These are phyloP conservation scores for Picus viridis DNA, from an alignment of 2,797 vertebrate genomes.

Conservation along the genomic window DNA sequence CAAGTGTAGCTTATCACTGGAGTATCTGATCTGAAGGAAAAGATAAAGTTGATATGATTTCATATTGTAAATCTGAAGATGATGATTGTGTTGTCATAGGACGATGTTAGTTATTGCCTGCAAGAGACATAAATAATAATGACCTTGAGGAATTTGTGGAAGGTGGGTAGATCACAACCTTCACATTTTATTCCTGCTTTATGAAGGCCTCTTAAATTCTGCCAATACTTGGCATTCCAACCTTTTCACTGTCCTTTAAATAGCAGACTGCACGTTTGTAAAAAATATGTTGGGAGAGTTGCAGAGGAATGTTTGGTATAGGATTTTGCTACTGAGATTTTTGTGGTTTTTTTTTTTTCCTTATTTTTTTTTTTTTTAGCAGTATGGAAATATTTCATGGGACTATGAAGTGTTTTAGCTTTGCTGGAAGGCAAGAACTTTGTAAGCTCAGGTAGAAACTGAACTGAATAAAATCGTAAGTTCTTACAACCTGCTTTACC, in stretches of 20 bases:
- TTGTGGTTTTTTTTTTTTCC: not conserved
- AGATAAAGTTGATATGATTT: not conserved
- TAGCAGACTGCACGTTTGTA: not conserved
- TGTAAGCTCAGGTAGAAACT: not conserved
- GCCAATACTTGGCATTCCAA: not conserved
- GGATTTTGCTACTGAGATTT: not conserved
- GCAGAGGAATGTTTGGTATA: not conserved
- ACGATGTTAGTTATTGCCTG: not conserved
- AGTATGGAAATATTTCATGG: not conserved
- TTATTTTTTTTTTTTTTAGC: not conserved
- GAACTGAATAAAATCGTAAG: not conserved
- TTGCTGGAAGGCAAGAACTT: not conserved
- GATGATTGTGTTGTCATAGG: not conserved
- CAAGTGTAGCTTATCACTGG: not conserved
- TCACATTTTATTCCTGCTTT: not conserved
- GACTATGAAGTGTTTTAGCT: not conserved
- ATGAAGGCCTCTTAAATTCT: not conserved
- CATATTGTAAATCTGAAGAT: not conserved
- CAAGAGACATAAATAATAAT: not conserved
- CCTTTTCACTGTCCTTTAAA: not conserved
- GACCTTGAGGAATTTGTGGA: not conserved
- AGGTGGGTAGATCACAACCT: not conserved
- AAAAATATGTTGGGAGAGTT: not conserved
- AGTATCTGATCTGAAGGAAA: conserved; percentile 3
- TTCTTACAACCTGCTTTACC: not conserved